Conservation (phyloP, 1,140 invertebrate species). For the Aradophagus sp. region DNA sequence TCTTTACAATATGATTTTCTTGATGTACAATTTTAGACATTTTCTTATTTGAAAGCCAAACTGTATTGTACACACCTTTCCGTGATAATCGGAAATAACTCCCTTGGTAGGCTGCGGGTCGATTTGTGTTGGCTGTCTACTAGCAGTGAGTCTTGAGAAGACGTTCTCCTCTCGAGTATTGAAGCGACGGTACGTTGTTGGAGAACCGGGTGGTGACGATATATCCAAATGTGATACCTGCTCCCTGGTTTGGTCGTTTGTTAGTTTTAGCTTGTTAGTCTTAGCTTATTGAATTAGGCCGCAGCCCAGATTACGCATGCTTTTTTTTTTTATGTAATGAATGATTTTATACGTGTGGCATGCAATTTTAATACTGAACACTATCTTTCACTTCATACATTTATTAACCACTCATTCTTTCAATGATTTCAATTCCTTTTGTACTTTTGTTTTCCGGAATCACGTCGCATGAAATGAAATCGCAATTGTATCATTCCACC, state of each 20-base stretch:
- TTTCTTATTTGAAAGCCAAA: background rate
- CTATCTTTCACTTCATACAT: background rate
- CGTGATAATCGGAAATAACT: slow-evolving; percentile 79
- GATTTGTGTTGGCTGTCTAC: slow-evolving; percentile 70
- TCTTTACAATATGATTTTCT: no score
- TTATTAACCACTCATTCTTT: background rate
- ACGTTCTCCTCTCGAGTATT: slow-evolving; percentile 84
- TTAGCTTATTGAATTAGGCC: slow-evolving; percentile 50
- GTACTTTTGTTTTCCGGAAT: slow-evolving; percentile 46
- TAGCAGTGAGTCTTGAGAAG: slow-evolving; percentile 85
- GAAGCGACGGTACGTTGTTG: slow-evolving; percentile 78
- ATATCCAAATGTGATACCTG: slow-evolving; percentile 75
- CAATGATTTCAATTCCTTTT: slow-evolving; percentile 27
- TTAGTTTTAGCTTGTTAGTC: slow-evolving; percentile 72
- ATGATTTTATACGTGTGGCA: slow-evolving; percentile 24
- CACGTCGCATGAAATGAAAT: slow-evolving; percentile 9
- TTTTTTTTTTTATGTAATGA: slow-evolving; percentile 18
- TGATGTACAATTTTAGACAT: no score
- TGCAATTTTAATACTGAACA: slow-evolving; percentile 39
- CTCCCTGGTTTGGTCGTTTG: slow-evolving; percentile 74
- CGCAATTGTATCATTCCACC: slow-evolving; percentile 5
- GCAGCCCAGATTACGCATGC: slow-evolving; percentile 37
- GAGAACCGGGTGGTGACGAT: slow-evolving; percentile 80
- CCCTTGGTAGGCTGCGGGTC: slow-evolving; percentile 79
- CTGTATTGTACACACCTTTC: slow-evolving; percentile 77